Evolutionary conservation across 2,888 invertebrate genomes (phyloP).

Genomic region (Megalurothrips usitatus): DNA sequence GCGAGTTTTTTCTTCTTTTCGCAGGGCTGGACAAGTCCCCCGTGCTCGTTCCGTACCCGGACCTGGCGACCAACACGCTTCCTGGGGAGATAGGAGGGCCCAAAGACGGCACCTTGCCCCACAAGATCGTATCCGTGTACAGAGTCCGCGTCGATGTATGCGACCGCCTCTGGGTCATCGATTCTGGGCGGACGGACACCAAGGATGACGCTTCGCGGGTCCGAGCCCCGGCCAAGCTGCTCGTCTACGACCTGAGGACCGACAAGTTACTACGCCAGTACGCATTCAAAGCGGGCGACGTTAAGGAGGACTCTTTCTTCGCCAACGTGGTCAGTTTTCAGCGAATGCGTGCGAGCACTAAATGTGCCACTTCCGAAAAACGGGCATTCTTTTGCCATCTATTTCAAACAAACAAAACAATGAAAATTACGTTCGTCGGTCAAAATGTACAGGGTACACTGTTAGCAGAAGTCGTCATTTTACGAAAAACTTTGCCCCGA

Average conservation of each 20-base stretch:
- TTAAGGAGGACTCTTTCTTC: slow-evolving; percentile 72
- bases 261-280: slow-evolving; percentile 66
- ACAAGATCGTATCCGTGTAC: slow-evolving; percentile 60
- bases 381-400: too few species aligned
- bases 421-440: too few species aligned
- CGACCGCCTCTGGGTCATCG: slow-evolving; percentile 72
- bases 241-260: slow-evolving; percentile 70
- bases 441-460: not conserved
- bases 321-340: slow-evolving; percentile 59
- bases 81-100: slow-evolving; percentile 44
- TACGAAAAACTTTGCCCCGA: too few species aligned
- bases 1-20: too few species aligned
- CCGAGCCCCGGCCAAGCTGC: slow-evolving; percentile 60
- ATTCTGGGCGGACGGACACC: slow-evolving; percentile 75
- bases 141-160: slow-evolving; percentile 69
- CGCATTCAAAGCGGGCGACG: slow-evolving; percentile 60
- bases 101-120: slow-evolving; percentile 22
- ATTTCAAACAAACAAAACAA: too few species aligned
- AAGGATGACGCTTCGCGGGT: slow-evolving; percentile 50
- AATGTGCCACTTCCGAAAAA: too few species aligned
- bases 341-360: too few species aligned
- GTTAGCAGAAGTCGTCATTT: too few species aligned
- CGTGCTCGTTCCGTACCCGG: slow-evolving; percentile 68
- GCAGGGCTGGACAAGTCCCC: slow-evolving; percentile 56
- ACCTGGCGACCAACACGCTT: slow-evolving; percentile 72